Evolutionary conservation across 2,797 vertebrate species (phyloP).

Genomic region (Aratinga solstitialis): DNA sequence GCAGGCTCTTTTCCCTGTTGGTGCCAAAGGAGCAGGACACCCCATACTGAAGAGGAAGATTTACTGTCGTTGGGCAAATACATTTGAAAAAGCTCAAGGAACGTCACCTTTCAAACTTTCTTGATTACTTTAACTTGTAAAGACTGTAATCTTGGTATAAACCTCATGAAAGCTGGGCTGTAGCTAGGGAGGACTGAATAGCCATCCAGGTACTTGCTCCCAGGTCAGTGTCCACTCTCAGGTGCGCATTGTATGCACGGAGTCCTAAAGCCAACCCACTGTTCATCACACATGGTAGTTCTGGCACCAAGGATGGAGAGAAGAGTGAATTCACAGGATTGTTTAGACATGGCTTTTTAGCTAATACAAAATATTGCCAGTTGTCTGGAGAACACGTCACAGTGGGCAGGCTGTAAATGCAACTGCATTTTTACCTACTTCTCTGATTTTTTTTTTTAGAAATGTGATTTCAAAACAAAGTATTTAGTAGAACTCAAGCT

Average conservation of each 20-base stretch:
- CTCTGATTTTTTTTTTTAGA: constrained; percentile 1
- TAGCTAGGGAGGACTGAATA: not conserved
- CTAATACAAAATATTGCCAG: not conserved
- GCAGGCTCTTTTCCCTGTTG: not conserved
- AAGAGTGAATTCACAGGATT: not conserved
- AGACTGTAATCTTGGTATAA: not conserved
- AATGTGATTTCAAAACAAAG: constrained; percentile 10
- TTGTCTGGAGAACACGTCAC: constrained; percentile 20
- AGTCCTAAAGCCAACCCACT: not conserved
- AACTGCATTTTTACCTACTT: constrained; percentile 16
- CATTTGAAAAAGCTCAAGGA: not conserved
- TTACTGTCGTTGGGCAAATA: not conserved
- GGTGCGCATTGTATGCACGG: fast-evolving
- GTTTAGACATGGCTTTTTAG: not conserved
- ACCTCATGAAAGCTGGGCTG: not conserved
- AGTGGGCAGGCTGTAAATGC: constrained; percentile 5
- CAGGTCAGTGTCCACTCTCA: not conserved
- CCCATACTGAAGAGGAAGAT: not conserved
- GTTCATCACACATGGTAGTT: not conserved
- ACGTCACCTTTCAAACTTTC: not conserved
- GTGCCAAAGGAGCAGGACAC: not conserved
- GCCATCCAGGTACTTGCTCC: fast-evolving
- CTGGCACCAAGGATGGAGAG: not conserved
- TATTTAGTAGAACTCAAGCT: not conserved
- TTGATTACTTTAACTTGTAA: not conserved